These are phyloP conservation scores for Ypsolopha scabrella DNA, from an alignment of 2,888 invertebrate species.

Conservation along the genomic window DNA sequence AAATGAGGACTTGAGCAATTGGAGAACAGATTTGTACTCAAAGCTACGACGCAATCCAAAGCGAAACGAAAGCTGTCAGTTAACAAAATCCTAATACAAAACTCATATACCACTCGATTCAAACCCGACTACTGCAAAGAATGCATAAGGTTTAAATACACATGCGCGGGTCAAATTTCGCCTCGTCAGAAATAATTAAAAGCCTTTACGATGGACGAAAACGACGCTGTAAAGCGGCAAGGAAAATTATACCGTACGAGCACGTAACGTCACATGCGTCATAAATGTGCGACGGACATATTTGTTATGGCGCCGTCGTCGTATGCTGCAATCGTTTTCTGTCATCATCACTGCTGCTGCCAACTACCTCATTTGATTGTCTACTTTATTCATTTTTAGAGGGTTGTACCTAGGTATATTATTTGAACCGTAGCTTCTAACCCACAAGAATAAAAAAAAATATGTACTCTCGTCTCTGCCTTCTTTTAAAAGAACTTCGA, in stretches of 20 bases:
- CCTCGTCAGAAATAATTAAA: conserved; percentile 55
- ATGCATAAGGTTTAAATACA: conserved; percentile 29
- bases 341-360: too few relatives aligned
- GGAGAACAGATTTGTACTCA: too few relatives aligned
- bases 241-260: conserved; percentile 37
- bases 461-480: too few relatives aligned
- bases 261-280: conserved; percentile 38
- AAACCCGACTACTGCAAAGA: conserved; percentile 32
- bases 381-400: too few relatives aligned
- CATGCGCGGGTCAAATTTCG: conserved; percentile 35
- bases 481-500: too few relatives aligned
- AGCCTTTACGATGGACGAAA: conserved; percentile 52
- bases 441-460: too few relatives aligned
- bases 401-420: too few relatives aligned
- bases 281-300: conserved; percentile 28
- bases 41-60: too few relatives aligned
- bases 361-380: too few relatives aligned
- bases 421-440: too few relatives aligned
- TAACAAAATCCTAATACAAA: conserved; percentile 32
- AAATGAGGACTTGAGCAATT: too few relatives aligned
- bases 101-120: conserved; percentile 26
- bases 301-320: not conserved
- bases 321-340: not conserved
- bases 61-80: conserved; percentile 2
- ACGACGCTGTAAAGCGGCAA: conserved; percentile 53